Evolutionary conservation across 1,140 invertebrate species (phyloP).

Genomic region (Platorchestia sp.): DNA sequence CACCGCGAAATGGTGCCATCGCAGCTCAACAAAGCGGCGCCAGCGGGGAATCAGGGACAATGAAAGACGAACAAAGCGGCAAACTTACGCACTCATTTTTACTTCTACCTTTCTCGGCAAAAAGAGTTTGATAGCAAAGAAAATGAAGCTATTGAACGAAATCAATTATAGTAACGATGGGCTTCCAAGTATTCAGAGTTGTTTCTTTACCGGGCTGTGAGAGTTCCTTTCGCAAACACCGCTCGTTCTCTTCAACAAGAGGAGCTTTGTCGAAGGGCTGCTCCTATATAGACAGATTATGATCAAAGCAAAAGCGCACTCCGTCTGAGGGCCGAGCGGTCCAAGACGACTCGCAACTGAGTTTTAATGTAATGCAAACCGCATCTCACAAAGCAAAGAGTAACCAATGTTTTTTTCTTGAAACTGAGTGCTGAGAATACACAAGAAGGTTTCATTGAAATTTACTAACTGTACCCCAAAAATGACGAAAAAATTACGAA

Average conservation of each 20-base stretch:
- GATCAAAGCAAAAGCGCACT: conserved; percentile 27
- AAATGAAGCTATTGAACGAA: conserved; percentile 15
- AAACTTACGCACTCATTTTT: not conserved
- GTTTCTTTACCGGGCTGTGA: conserved; percentile 36
- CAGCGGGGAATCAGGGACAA: not conserved
- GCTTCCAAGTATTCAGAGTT: conserved; percentile 26
- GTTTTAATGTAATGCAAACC: conserved; percentile 2
- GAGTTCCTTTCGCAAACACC: conserved; percentile 43
- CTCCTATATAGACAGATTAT: conserved; percentile 13
- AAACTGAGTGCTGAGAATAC: not conserved
- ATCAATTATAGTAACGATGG: conserved; percentile 41
- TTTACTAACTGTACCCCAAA: not conserved
- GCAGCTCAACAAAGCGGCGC: not conserved
- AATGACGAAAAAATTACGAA: not conserved
- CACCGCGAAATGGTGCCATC: not conserved
- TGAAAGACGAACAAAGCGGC: not conserved
- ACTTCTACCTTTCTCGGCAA: not conserved
- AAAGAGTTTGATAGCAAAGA: not conserved
- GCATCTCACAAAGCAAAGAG: not conserved
- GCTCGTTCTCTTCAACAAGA: conserved; percentile 19
- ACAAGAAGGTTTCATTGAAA: not conserved
- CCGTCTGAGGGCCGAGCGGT: not conserved
- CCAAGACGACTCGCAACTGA: not conserved
- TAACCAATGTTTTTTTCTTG: not conserved
- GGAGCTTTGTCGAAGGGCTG: conserved; percentile 1